These are phyloP conservation scores for Anthrax anthrax DNA, from an alignment of 2,888 invertebrate species.

Conservation along the genomic window DNA sequence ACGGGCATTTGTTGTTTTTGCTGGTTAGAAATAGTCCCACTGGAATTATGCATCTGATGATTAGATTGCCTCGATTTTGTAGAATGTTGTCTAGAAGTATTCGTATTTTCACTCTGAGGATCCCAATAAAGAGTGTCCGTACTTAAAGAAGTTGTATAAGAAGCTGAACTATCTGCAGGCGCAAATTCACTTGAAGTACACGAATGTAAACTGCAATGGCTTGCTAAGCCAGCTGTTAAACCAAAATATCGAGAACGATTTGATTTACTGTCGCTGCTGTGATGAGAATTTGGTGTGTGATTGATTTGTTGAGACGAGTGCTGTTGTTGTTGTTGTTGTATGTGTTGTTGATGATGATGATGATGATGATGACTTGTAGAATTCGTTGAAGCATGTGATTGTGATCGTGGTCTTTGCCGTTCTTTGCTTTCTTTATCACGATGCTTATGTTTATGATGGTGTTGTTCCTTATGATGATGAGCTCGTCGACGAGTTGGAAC, in stretches of 20 bases:
- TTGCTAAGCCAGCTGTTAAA: slow-evolving; percentile 53
- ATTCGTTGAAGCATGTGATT: slow-evolving; percentile 22
- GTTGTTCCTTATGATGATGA: slow-evolving; percentile 43
- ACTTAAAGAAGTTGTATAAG: slow-evolving; percentile 72
- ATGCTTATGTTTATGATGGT: slow-evolving; percentile 41
- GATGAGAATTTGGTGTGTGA: slow-evolving; percentile 13
- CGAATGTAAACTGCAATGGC: slow-evolving; percentile 69
- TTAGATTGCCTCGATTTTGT: slow-evolving; percentile 44
- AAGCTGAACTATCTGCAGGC: slow-evolving; percentile 56
- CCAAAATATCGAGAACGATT: slow-evolving; percentile 46
- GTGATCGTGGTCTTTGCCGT: slow-evolving; percentile 24
- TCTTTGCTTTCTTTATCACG: slow-evolving; percentile 35
- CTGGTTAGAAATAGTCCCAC: slow-evolving; percentile 23
- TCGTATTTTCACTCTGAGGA: slow-evolving; percentile 31
- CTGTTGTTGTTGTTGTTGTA: slow-evolving; percentile 24
- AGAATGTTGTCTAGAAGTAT: slow-evolving; percentile 39
- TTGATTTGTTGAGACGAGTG: slow-evolving; percentile 37
- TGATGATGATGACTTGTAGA: slow-evolving; percentile 21
- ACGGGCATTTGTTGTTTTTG: slow-evolving; percentile 35
- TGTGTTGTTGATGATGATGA: slow-evolving; percentile 27
- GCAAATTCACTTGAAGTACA: slow-evolving; percentile 65
- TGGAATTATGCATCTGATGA: slow-evolving; percentile 13
- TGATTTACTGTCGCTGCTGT: slow-evolving; percentile 20
- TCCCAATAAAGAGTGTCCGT: slow-evolving; percentile 82
- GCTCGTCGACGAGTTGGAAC: slow-evolving; percentile 49